Percentiles rank a stretch among this genome's conserved stretches.
phyloP scores from a whole-genome alignment of 2,797 vertebrate genomes.

The Pyrocephalus nanus region DNA sequence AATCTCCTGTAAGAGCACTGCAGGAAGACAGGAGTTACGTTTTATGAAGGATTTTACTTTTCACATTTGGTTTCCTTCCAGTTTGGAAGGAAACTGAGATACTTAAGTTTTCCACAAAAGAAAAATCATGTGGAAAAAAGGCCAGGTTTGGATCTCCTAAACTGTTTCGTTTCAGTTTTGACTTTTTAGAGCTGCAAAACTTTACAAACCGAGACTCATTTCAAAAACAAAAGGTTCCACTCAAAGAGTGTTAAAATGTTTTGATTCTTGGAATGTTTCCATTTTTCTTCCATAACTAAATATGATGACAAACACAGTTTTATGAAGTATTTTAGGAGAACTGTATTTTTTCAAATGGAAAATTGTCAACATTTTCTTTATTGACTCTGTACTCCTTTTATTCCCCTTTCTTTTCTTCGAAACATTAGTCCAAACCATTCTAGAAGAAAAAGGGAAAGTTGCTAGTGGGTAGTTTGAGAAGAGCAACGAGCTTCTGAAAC shows the following conservation, averaged over 20 bases:
- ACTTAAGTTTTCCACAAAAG: constrained; percentile 48
- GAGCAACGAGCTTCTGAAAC: background rate
- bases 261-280: background rate
- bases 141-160: background rate
- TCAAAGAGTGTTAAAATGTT: constrained; percentile 5
- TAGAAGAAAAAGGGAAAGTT: background rate
- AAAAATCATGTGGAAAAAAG: constrained; percentile 23
- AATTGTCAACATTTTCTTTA: background rate
- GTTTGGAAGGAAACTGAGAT: constrained; percentile 37
- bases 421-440: background rate
- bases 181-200: constrained; percentile 11
- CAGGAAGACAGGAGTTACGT: constrained; percentile 29
- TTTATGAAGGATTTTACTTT: constrained; percentile 57
- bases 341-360: constrained; percentile 11
- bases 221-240: constrained; percentile 32
- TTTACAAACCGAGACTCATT: background rate
- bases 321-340: background rate
- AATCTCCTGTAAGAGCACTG: background rate
- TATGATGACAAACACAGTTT: background rate
- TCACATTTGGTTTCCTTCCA: constrained; percentile 46
- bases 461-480: background rate
- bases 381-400: background rate
- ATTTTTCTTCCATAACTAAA: background rate
- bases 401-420: background rate
- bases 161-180: background rate